A percentile compares a stretch with the other conserved stretches of the same genome.
phyloP scores from a whole-genome alignment of 1,140 invertebrate genomes.

The Drosophila santomea region DNA sequence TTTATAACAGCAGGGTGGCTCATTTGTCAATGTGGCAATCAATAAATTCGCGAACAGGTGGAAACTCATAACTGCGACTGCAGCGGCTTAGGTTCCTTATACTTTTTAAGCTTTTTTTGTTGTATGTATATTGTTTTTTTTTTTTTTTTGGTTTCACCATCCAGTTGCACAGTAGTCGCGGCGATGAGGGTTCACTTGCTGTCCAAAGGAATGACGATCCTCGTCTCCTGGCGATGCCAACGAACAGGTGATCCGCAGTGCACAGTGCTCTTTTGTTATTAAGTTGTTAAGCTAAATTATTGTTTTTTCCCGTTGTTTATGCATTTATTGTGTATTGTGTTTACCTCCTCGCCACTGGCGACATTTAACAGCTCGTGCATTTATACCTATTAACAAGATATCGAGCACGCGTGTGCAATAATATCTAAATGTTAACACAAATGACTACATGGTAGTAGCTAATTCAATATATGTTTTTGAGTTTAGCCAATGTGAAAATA shows the following conservation, averaged over 20 bases:
- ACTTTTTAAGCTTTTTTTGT: slow-evolving; percentile 1
- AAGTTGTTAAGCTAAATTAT: slow-evolving; percentile 81
- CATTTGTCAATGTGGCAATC: slow-evolving; percentile 82
- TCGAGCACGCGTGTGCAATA: slow-evolving; percentile 24
- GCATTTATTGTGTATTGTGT: slow-evolving; percentile 20
- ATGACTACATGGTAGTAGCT: slow-evolving; percentile 8
- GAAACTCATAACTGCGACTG: slow-evolving; percentile 58
- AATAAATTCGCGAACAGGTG: slow-evolving; percentile 79
- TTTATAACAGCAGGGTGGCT: slow-evolving; percentile 68
- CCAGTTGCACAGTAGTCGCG: slow-evolving; percentile 29
- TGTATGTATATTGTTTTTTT: slow-evolving; percentile 1
- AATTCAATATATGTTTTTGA: background rate
- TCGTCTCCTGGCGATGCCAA: slow-evolving; percentile 15
- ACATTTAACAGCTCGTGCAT: slow-evolving; percentile 74
- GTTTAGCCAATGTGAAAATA: background rate
- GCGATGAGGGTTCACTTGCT: slow-evolving; percentile 47
- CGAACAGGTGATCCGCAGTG: slow-evolving; percentile 52
- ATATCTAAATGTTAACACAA: slow-evolving; percentile 26
- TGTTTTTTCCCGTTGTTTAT: slow-evolving; percentile 47
- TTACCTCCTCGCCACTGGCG: slow-evolving; percentile 41
- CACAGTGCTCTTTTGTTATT: slow-evolving; percentile 67
- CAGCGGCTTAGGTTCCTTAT: slow-evolving; percentile 24
- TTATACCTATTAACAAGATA: slow-evolving; percentile 53
- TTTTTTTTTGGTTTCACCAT: slow-evolving; percentile 2
- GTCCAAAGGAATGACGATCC: slow-evolving; percentile 36